These are phyloP conservation scores for Pachliopta kotzebuea DNA, from an alignment of 2,888 invertebrate genomes.

Conservation along the genomic window DNA sequence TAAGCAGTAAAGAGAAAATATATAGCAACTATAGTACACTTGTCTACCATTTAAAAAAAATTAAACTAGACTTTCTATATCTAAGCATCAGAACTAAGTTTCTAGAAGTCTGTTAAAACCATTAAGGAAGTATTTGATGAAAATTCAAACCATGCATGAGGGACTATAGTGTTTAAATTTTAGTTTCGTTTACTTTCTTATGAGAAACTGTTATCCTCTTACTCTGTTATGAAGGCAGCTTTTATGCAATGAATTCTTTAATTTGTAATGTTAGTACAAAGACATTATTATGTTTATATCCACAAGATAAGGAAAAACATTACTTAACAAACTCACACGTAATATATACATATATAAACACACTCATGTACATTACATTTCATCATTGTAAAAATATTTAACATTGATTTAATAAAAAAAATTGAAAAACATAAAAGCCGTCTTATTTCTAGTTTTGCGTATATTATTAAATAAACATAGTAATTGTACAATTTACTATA, in stretches of 20 bases:
- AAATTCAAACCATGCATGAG: conserved; percentile 14
- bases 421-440: conserved; percentile 22
- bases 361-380: background rate
- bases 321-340: no score
- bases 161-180: background rate
- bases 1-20: conserved; percentile 76
- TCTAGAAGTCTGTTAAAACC: conserved; percentile 3
- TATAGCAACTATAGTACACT: conserved; percentile 69
- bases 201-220: no score
- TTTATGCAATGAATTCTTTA: background rate
- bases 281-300: background rate
- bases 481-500: background rate
- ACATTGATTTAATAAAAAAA: no score
- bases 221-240: conserved; percentile 1
- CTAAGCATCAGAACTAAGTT: conserved; percentile 5
- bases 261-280: background rate
- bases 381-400: no score
- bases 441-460: background rate
- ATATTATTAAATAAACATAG: conserved; percentile 18
- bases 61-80: conserved; percentile 13
- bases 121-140: background rate
- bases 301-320: no score
- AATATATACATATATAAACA: no score
- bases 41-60: conserved; percentile 33
- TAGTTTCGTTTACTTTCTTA: background rate